Base-by-base conservation (phyloP, 2,797 vertebrate genomes). In the Phataginus tricuspis region DNA sequence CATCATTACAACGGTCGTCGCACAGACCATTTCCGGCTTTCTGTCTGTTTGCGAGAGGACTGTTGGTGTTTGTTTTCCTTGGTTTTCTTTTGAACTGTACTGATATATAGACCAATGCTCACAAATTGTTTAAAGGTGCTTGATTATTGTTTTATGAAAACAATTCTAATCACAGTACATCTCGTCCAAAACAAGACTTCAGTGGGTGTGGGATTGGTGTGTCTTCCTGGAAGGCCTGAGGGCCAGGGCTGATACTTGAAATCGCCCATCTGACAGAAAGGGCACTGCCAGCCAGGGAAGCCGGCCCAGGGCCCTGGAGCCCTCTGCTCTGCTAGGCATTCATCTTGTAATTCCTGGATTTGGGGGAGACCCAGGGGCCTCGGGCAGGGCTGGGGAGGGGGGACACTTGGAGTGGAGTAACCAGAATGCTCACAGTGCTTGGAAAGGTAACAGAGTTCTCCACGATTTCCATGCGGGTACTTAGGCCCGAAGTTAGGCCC, bases 61-160 rank as follows among this genome's bases (percentile, higher is more conserved):
- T 19, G 7, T 2, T 53, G 16, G 14, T 85, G 45, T 90, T 68
- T 94, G 59, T 74, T 93, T 80, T 45, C 66, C 64, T 86, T 39
- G 51, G 37, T 51, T 77, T 94, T 75, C 79, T 94, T 71, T 86
- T 25, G 84, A 79, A 59, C 42, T 59, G 55, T 75, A 88, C 21
- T 64, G 64, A 86, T 86, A 94, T 55, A 86, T 3, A 93, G 23
- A 80, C 31, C 12, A 29, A 86, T 55, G 25, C 85, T 88, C 71
- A 87, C 51, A 91, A 42, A 80, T 25, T 10, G 64, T 63, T 71
- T 9, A 45, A 51, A 92, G 31, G 69, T 12, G 15, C 61, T 16
- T 93, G 51, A 83, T 85, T 64, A 91, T 9, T 91, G 34, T 80
- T 93, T 90, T 51, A 89, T 53, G 39, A 92, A 94, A 95, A 87